A percentile compares a stretch with the other conserved stretches of the same genome.
These are phyloP conservation scores for Samia ricini DNA, from an alignment of 1,140 invertebrate species.

Conservation along the genomic window DNA sequence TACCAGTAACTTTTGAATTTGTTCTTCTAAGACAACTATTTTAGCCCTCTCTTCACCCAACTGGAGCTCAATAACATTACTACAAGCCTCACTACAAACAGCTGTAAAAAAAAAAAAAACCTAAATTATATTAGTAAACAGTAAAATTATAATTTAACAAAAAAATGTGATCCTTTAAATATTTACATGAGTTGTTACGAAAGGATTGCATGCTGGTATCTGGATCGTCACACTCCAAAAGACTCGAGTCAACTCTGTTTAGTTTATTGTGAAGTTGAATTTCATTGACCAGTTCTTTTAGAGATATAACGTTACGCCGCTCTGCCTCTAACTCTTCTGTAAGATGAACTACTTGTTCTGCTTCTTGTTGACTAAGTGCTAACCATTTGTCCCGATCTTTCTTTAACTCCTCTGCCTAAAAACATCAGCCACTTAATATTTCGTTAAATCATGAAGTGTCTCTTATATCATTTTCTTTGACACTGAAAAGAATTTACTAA, in stretches of 20 bases:
- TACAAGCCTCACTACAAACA: constrained; percentile 60
- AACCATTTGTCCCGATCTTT: constrained; percentile 59
- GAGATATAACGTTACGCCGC: constrained; percentile 29
- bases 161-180: background rate
- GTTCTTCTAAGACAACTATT: constrained; percentile 48
- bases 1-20: constrained; percentile 60
- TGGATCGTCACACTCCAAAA: constrained; percentile 60
- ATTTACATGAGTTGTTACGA: constrained; percentile 57
- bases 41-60: constrained; percentile 61
- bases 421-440: background rate
- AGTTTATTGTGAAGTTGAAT: constrained; percentile 51
- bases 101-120: constrained; percentile 36
- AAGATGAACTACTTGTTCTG: constrained; percentile 30
- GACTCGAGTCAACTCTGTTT: constrained; percentile 49
- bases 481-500: background rate
- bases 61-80: constrained; percentile 64
- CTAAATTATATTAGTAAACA: constrained; percentile 3
- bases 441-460: too few relatives aligned
- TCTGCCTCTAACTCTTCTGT: constrained; percentile 50
- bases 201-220: constrained; percentile 54
- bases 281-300: constrained; percentile 51
- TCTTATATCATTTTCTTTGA: background rate
- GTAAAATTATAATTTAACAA: constrained; percentile 12
- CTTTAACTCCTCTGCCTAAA: constrained; percentile 53
- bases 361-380: constrained; percentile 45